Evolutionary conservation across 2,113 vertebrate genomes (phyloP).

Genomic region (Meles meles): DNA sequence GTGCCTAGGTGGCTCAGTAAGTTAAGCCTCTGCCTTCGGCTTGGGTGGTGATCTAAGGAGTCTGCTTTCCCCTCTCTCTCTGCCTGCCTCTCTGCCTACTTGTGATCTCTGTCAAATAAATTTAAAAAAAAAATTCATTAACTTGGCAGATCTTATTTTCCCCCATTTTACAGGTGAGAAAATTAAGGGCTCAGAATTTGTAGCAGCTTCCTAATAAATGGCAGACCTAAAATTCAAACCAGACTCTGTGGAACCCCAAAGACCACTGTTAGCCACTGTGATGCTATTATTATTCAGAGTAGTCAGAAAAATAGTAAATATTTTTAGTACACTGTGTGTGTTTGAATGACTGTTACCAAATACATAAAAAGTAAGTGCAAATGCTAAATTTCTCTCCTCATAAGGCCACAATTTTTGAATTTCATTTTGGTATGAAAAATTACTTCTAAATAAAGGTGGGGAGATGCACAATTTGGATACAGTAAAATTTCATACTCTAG

Average conservation of each 20-base stretch:
- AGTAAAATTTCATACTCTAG: background rate
- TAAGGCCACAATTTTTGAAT: background rate
- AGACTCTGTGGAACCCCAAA: background rate
- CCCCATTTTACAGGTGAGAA: background rate
- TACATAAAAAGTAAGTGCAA: background rate
- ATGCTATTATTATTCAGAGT: background rate
- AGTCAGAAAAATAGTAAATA: background rate
- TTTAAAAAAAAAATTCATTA: background rate
- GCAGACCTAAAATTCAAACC: background rate
- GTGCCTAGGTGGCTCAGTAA: no score
- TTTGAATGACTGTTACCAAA: background rate
- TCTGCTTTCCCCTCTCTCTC: no score
- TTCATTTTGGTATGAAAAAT: background rate
- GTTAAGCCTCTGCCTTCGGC: no score
- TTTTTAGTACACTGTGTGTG: background rate
- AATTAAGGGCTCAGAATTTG: background rate
- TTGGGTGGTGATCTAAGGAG: no score
- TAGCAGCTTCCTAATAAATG: background rate
- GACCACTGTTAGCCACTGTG: background rate
- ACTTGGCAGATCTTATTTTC: conserved; percentile 7
- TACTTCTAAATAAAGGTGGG: background rate
- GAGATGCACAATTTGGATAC: background rate
- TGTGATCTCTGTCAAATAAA: no score
- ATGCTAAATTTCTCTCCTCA: background rate
- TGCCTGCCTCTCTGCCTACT: no score